These are phyloP conservation scores for Penaeus chinensis DNA, from an alignment of 1,140 invertebrate genomes.

Conservation along the genomic window DNA sequence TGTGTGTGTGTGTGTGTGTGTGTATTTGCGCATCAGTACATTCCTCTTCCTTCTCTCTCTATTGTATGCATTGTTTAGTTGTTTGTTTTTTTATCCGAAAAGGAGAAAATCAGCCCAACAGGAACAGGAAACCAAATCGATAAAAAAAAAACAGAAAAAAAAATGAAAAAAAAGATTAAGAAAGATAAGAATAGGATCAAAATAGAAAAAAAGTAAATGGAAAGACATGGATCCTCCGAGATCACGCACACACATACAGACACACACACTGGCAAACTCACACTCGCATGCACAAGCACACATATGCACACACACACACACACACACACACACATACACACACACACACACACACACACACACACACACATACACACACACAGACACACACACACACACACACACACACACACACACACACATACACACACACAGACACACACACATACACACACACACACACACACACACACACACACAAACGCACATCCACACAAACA, in stretches of 20 bases:
- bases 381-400: no score
- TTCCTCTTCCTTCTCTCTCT: background rate
- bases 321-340: no score
- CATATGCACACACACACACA: no score
- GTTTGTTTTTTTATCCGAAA: background rate
- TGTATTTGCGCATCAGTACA: background rate
- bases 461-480: no score
- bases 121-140: background rate
- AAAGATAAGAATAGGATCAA: background rate
- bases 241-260: slow-evolving; percentile 14
- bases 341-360: no score
- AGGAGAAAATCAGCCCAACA: background rate
- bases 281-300: background rate
- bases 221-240: background rate
- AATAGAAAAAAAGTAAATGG: background rate
- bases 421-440: no score
- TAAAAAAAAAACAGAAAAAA: background rate
- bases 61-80: background rate
- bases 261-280: slow-evolving; percentile 9
- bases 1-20: background rate
- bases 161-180: background rate
- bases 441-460: no score
- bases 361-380: no score
- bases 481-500: no score
- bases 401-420: no score